A percentile compares a stretch with the other conserved stretches of the same genome.
Evolutionary conservation across 1,140 invertebrate species (phyloP).

Genomic region (Calephelis nemesis): DNA sequence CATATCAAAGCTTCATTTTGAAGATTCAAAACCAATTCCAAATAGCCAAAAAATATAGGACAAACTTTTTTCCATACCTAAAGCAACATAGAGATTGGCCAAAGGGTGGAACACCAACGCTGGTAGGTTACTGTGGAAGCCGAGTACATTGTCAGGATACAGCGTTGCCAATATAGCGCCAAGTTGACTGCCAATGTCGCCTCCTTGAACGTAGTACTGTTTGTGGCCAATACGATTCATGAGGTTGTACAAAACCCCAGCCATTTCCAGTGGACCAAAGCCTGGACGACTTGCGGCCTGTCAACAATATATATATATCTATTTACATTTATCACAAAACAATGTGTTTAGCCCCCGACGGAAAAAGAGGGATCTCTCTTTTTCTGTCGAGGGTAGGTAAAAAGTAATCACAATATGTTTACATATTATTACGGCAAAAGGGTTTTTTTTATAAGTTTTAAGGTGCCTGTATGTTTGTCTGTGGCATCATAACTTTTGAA

Average conservation of each 20-base stretch:
- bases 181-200: slow-evolving; percentile 87
- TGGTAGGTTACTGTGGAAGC: slow-evolving; percentile 70
- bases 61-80: slow-evolving; percentile 34
- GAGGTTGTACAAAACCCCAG: slow-evolving; percentile 88
- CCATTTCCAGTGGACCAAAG: slow-evolving; percentile 83
- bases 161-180: slow-evolving; percentile 81
- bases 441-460: too few species aligned
- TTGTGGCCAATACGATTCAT: slow-evolving; percentile 89
- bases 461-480: too few species aligned
- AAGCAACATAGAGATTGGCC: slow-evolving; percentile 33
- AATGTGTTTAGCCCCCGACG: too few species aligned
- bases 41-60: background rate
- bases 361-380: too few species aligned
- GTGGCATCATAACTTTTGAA: too few species aligned
- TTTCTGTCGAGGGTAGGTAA: too few species aligned
- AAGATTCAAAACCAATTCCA: too few species aligned
- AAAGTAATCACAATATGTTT: too few species aligned
- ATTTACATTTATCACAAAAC: too few species aligned
- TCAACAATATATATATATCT: slow-evolving; percentile 1
- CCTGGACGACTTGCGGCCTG: slow-evolving; percentile 81
- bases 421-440: too few species aligned
- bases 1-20: background rate
- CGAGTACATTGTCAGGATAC: slow-evolving; percentile 86
- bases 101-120: slow-evolving; percentile 35
- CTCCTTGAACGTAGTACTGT: slow-evolving; percentile 91